Base-by-base conservation (phyloP, 2,113 vertebrate genomes). In the Apodemus speciosus region DNA sequence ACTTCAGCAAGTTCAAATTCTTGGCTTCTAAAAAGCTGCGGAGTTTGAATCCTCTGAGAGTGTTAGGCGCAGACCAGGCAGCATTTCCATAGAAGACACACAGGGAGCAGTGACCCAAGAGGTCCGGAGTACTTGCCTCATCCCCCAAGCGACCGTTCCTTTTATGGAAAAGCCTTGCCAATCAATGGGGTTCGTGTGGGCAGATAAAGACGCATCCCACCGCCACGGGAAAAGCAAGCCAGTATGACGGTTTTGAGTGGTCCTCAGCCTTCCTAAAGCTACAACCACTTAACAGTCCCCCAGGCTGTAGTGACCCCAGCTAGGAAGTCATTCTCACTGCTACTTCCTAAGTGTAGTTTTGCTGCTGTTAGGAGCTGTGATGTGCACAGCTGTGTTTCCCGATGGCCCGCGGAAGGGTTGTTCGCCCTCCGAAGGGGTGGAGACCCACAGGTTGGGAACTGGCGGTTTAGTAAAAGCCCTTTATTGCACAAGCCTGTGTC, bases 151-250 rank as follows among this genome's bases (percentile, higher is more conserved):
- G 3, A 94, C 93, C 88, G 76, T 4, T 25, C 92, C 94, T 95
- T 90, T 97, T 40, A 92, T 89, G 93, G 93, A 97, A 92, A 76
- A 40, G 64, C 14, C 93, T 88, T 90, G 85, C 85, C 77, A 87
- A 84, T 46, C 89, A 93, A 68, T 2, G 0, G 20, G 77, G 71
- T 90, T 90, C 83, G 49, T 9, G 73, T 23, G 62, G 68, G 79
- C 58, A 56, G 85, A 89, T 2, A 76, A 72, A 80, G 91, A 56
- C 23, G 9, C 86, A 92, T 91, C 90, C 96, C 86, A 53, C 7
- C 9, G 38, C 60, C 40, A 71, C 5, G 38, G 68, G 91, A 92
- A 96, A 93, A 80, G 62, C 53, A 69, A 14, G 66, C 66, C 66
- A 30, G 4, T 10, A 10, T 38, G 66, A 0, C 2, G 23, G 35